Evolutionary conservation across 2,888 invertebrate species (phyloP).

Genomic region (Hybos culiciformis): DNA sequence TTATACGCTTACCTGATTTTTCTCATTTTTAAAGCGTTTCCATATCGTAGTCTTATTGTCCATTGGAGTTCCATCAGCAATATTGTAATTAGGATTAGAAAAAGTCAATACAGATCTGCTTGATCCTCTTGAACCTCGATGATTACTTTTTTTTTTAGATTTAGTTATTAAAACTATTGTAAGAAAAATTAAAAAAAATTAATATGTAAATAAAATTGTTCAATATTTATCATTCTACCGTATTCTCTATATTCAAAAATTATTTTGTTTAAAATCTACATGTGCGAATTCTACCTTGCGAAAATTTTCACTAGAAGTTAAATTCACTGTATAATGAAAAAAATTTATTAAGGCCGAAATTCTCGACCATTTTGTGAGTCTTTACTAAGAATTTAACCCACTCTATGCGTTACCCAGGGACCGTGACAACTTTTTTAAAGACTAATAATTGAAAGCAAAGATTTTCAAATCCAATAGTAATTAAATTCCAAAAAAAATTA

Average conservation of each 20-base stretch:
- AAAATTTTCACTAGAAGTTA: not conserved
- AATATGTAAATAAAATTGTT: not conserved
- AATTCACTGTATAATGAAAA: not conserved
- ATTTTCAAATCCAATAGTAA: too few species aligned
- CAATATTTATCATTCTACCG: not conserved
- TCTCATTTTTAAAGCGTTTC: conserved; percentile 64
- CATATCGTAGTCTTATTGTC: conserved; percentile 46
- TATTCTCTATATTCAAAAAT: not conserved
- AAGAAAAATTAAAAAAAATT: not conserved
- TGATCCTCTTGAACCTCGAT: conserved; percentile 41
- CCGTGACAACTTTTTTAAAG: too few species aligned
- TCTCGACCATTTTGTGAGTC: too few species aligned
- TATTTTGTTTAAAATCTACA: not conserved
- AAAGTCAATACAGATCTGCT: conserved; percentile 67
- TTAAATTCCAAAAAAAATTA: too few species aligned
- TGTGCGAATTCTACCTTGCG: too few species aligned
- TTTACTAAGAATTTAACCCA: too few species aligned
- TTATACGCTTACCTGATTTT: conserved; percentile 8
- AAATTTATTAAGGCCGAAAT: too few species aligned
- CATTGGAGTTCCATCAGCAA: conserved; percentile 37
- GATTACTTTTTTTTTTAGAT: conserved; percentile 38
- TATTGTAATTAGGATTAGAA: conserved; percentile 78
- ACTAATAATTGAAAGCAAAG: too few species aligned
- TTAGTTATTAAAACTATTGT: conserved; percentile 34
- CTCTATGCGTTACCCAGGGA: too few species aligned